These are phyloP conservation scores for Chesias legatella DNA, from an alignment of 2,888 invertebrate species.

Conservation along the genomic window DNA sequence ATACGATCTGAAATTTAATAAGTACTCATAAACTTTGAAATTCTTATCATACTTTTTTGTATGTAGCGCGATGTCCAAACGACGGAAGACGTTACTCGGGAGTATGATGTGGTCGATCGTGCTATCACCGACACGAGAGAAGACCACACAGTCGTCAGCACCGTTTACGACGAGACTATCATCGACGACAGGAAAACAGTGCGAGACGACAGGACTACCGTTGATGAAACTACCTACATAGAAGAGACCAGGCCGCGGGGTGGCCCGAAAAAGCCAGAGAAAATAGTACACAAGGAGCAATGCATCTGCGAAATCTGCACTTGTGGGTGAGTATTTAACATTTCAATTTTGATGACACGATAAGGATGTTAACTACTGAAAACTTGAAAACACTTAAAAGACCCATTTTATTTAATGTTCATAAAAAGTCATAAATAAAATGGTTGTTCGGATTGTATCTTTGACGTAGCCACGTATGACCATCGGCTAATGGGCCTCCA, in stretches of 20 bases:
- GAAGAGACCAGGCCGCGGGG: conserved; percentile 65
- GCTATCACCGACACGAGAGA: conserved; percentile 71
- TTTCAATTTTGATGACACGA: conserved; percentile 27
- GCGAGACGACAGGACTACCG: conserved; percentile 67
- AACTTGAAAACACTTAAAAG: no score
- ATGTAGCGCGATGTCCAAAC: conserved; percentile 73
- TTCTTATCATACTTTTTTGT: conserved; percentile 26
- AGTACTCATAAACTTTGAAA: background rate
- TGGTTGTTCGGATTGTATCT: conserved; percentile 21
- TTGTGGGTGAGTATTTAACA: conserved; percentile 87
- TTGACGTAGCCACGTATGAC: conserved; percentile 21
- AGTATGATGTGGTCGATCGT: conserved; percentile 75
- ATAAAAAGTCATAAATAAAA: conserved; percentile 7
- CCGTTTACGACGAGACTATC: conserved; percentile 69
- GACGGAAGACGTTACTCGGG: conserved; percentile 68
- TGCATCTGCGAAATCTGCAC: conserved; percentile 95
- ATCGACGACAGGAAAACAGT: conserved; percentile 69
- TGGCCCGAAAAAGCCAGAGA: conserved; percentile 70
- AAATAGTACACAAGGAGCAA: conserved; percentile 83
- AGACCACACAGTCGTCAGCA: conserved; percentile 58
- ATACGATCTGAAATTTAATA: background rate
- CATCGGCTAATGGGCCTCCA: conserved; percentile 31
- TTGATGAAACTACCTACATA: conserved; percentile 56
- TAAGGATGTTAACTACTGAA: no score
- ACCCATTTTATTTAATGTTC: no score